A percentile compares a stretch with the other conserved stretches of the same genome.
phyloP scores from a whole-genome alignment of 2,888 invertebrate species.

The Neocrepidodera transversa region DNA sequence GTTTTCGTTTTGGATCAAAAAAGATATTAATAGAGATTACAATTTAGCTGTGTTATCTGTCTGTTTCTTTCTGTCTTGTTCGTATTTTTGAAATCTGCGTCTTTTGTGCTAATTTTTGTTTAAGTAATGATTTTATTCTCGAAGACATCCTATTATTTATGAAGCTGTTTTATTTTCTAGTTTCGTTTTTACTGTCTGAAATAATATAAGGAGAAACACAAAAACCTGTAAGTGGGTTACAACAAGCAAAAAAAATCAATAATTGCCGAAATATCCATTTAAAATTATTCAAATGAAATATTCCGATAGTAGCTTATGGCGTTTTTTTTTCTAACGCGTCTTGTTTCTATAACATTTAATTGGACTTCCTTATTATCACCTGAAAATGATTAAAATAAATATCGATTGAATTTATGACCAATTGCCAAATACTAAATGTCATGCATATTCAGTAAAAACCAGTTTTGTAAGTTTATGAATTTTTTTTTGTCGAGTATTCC shows the following conservation, averaged over 20 bases:
- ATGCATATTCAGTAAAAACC: slow-evolving; percentile 31
- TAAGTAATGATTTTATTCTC: too few relatives aligned
- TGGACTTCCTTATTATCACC: slow-evolving; percentile 31
- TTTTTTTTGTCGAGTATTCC: slow-evolving; percentile 7
- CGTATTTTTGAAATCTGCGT: too few relatives aligned
- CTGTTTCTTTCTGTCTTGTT: too few relatives aligned
- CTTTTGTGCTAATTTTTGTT: too few relatives aligned
- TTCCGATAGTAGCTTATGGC: slow-evolving; percentile 2
- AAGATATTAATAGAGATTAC: too few relatives aligned
- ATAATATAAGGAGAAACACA: too few relatives aligned
- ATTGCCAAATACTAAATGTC: slow-evolving; percentile 28
- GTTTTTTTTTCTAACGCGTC: neutral
- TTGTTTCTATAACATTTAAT: slow-evolving; percentile 9
- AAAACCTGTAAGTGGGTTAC: too few relatives aligned
- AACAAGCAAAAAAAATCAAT: slow-evolving; percentile 4
- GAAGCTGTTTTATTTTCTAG: too few relatives aligned
- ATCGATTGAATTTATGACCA: slow-evolving; percentile 22
- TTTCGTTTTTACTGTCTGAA: too few relatives aligned
- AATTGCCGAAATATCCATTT: slow-evolving; percentile 2
- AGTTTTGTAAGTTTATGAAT: slow-evolving; percentile 25
- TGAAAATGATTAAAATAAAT: slow-evolving; percentile 30
- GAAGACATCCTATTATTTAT: too few relatives aligned
- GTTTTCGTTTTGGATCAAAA: too few relatives aligned
- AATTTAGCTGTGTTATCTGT: too few relatives aligned
- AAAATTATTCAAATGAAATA: slow-evolving; percentile 1